Evolutionary conservation across 2,113 vertebrate species (phyloP).

Genomic region (Xiphophorus maculatus): DNA sequence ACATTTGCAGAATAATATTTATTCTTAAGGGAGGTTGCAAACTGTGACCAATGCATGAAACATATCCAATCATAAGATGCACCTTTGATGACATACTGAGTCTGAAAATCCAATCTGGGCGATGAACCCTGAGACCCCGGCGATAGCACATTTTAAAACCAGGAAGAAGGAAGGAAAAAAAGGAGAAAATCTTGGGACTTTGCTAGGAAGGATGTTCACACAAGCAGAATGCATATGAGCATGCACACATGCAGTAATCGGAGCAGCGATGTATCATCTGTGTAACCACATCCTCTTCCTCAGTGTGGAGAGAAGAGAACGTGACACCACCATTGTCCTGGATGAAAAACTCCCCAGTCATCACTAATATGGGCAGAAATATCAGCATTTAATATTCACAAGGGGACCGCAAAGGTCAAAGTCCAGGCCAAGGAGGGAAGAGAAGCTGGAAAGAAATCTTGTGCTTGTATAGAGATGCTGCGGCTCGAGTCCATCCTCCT

Average conservation of each 20-base stretch:
- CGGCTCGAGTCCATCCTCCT: background rate
- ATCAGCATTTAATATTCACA: conserved; percentile 71
- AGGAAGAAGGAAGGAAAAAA: background rate
- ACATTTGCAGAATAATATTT: background rate
- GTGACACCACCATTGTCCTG: conserved; percentile 46
- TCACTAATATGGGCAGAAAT: conserved; percentile 66
- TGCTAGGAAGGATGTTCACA: conserved; percentile 40
- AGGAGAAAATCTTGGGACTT: conserved; percentile 7
- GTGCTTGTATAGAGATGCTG: conserved; percentile 9
- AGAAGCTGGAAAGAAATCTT: conserved; percentile 10
- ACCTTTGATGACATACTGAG: conserved; percentile 6
- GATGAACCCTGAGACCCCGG: background rate
- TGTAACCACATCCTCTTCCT: conserved; percentile 69
- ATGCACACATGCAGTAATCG: conserved; percentile 47
- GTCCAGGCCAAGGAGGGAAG: conserved; percentile 15
- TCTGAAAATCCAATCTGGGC: background rate
- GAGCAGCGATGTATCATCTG: conserved; percentile 55
- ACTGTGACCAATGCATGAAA: background rate
- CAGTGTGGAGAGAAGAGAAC: conserved; percentile 47
- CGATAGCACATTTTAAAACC: background rate
- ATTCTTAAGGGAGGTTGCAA: background rate
- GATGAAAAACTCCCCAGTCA: conserved; percentile 63
- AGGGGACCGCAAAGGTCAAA: conserved; percentile 62
- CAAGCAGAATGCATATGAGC: conserved; percentile 21
- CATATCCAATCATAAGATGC: background rate